Base-by-base conservation (phyloP, 2,888 invertebrate genomes). In the Volucella inflata region DNA sequence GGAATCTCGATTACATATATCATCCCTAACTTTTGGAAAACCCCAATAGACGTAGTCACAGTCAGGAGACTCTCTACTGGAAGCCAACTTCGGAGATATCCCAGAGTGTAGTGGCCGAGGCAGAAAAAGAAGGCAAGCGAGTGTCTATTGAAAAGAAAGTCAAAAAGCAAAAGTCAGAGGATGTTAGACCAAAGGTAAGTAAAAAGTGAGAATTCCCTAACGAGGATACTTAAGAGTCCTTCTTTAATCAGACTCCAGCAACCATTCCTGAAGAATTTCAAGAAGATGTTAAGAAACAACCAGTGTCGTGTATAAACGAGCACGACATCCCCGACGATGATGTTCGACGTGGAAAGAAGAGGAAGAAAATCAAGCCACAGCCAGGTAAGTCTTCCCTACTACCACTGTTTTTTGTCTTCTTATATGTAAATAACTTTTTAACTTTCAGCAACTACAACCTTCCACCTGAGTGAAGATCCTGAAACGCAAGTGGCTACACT, bases 401-500 rank as follows among this genome's bases (percentile, higher is more conserved):
- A 8, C 14, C 9, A 36, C 0, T 12, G 3, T 4, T n/a, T 3
- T n/a, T 30, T 4, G 14, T 8, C 12, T 3, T 8, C 8, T 40
- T 30, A 36, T 30, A 46, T 51, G 17, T 8, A 16, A 42, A 0
- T 36, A 12, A n/a, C 40, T 11, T 46, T 38, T 30, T 1, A 36
- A 2, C 40, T 77, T 14, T 0, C 21, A 89, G 90, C 88, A 2
- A 90, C 90, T 3, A 88, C 90, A 2, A 91, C 90, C 4, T 91
- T 91, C 57, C 91, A 87, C 88, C 91, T 88, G 65, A 92, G 90
- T 53, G 89, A 95, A 87, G 95, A 95, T 90, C 95, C 95, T 0
- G 95, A 95, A 91, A 95, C 95, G 2, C 95, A 95, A 90, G 95
- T 95, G 10, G 94, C 94, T 1, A 93, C 94, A 8, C 92, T 95